phyloP scores from a whole-genome alignment of 2,888 invertebrate genomes.

The Melinaea menophilus region DNA sequence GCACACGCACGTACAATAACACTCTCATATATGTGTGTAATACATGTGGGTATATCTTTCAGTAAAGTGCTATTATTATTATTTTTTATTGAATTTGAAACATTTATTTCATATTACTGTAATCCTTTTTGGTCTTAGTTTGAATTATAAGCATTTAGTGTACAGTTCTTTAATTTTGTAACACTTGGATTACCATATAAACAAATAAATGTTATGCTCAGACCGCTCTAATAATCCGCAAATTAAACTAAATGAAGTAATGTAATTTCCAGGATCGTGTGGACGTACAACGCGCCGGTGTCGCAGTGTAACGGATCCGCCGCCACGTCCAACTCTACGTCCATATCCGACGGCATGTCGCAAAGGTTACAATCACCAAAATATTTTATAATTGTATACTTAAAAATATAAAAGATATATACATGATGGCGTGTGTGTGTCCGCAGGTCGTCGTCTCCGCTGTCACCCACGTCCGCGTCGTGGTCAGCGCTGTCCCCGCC shows the following conservation, averaged over 20 bases:
- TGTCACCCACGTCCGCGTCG: conserved; percentile 91
- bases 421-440: conserved; percentile 17
- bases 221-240: no score
- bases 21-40: no score
- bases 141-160: no score
- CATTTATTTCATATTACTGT: no score
- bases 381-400: background rate
- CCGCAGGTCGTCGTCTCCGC: conserved; percentile 82
- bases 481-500: conserved; percentile 89
- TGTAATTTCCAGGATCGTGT: conserved; percentile 82
- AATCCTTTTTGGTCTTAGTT: no score
- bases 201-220: no score
- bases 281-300: conserved; percentile 95
- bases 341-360: conserved; percentile 73
- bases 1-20: no score
- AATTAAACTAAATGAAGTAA: background rate
- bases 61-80: no score
- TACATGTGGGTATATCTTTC: no score
- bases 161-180: no score
- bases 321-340: conserved; percentile 79
- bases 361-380: conserved; percentile 50
- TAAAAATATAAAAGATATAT: background rate
- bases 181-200: no score
- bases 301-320: conserved; percentile 80
- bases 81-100: no score